Evolutionary conservation across 2,888 invertebrate genomes (phyloP), one percentile per base, ranked within the genome.

Genomic region (Cheilosia impressa): DNA sequence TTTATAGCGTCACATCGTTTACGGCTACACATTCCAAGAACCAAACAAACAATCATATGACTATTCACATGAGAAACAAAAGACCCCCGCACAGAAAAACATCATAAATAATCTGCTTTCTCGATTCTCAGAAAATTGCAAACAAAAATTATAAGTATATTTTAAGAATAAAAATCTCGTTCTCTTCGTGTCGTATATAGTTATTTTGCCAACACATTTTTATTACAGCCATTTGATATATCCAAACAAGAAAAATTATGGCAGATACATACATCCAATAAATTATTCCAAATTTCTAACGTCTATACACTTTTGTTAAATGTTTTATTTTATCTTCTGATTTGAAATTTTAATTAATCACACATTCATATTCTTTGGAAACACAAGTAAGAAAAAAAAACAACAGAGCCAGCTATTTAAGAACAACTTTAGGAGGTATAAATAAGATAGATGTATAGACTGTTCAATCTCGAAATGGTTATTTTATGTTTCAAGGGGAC

Each of bases 291-390:
- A 60, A 45, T 41, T 57, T 34, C 31, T 50, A 15, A 31, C 19
- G 43, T n/a, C 19, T 47, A 41, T 47, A 34, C 19, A 34, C 17
- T 65, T 69, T 57, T 58, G 71, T 80, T 84, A 84, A 84, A 80
- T 65, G 75, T 80, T 84, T 84, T 80, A 84, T 84, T 66, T 69
- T n/a, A 55, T 57, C 41, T 58, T 41, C 65, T 75, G 65, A 75
- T 84, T 84, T 80, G 50, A 80, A 80, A 80, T 80, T 75, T 75
- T 84, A 84, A 84, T 80, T 84, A 80, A 84, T 79, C 65, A 73
- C 45, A 60, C 63, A 75, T 75, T 57, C 53, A 57, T 81, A 76
- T 65, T 66, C 65, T 19, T 71, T 65, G 7, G 17, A 19, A 63
- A 9, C n/a, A 43, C 24, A 45, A 38, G 38, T 43, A 62, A 19